A percentile compares a stretch with the other conserved stretches of the same genome.
phyloP scores from a whole-genome alignment of 2,888 invertebrate genomes.

The Plemyria rubiginata region DNA sequence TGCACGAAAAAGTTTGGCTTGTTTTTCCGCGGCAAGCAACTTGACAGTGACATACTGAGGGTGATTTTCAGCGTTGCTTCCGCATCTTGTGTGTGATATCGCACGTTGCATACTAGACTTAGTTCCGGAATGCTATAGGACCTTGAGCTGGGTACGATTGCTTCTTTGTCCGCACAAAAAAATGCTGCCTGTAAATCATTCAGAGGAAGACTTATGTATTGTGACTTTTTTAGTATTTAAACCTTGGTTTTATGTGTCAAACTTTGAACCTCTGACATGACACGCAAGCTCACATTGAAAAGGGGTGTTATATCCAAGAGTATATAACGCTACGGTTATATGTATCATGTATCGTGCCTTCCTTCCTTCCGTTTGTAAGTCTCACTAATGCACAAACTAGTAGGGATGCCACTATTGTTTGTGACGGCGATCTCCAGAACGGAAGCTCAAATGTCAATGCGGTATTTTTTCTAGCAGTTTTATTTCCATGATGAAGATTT shows the following conservation, averaged over 20 bases:
- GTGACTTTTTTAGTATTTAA: background rate
- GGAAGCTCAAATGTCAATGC: too few relatives aligned
- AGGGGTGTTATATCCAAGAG: too few relatives aligned
- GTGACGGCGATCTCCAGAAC: too few relatives aligned
- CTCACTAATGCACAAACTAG: too few relatives aligned
- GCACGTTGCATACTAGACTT: constrained; percentile 5
- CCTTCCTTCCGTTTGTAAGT: too few relatives aligned
- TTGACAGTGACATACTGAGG: constrained; percentile 28
- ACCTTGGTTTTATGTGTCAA: background rate
- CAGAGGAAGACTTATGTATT: background rate
- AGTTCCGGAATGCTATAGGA: constrained; percentile 2
- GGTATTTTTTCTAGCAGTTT: too few relatives aligned
- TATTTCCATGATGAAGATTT: too few relatives aligned
- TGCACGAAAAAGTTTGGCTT: constrained; percentile 9
- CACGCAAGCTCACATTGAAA: background rate
- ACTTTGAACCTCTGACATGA: background rate
- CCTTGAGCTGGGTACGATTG: constrained; percentile 3
- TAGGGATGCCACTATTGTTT: too few relatives aligned
- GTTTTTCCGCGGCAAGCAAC: constrained; percentile 32
- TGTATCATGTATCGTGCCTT: too few relatives aligned
- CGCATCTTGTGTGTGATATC: constrained; percentile 8
- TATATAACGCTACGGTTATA: too few relatives aligned
- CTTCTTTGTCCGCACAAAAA: constrained; percentile 4
- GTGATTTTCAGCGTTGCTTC: constrained; percentile 6
- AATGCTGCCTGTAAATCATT: background rate